Base-by-base conservation (phyloP, 1,140 invertebrate genomes). In the Calephelis nemesis region DNA sequence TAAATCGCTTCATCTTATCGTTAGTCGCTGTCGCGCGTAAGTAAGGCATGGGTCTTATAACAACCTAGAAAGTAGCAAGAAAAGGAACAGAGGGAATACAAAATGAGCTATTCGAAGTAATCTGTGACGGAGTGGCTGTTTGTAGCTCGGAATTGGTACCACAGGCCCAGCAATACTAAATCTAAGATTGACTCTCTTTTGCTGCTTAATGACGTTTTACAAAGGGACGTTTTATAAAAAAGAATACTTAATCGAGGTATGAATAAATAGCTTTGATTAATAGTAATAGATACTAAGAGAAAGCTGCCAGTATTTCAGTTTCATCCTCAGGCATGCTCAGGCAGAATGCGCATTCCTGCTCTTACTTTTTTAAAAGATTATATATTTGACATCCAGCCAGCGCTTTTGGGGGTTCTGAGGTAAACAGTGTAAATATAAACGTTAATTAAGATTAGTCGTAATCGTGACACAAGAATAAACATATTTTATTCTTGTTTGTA, bases 91-190 rank as follows among this genome's bases (percentile, higher is more conserved):
- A 86, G 73, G 70, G 85, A 88, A 88, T 88, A 83, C 81, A 80
- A 85, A 75, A 88, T 86, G 85, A 70, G 78, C 83, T 83, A 82
- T 85, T 80, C 77, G 73, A 70, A 74, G 78, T 84, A 83, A 84
- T 84, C 78, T 81, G 76, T 67, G 71, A 66, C 65, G 71, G 60
- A 66, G 67, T 19, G 60, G 62, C 10, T 68, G 71, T 73, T 73
- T 73, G 68, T 67, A 63, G 52, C 48, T 48, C 62, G 68, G 63
- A 67, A 63, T 64, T 52, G 50, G 47, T 47, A 19, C 50, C 64
- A 45, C 39, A 13, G 50, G 48, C 65, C 49, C 52, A 47, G 63
- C 64, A 54, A 60, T 65, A 65, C 48, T 63, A 47, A 30, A 49
- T 64, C 47, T 64, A 40, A 72, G 67, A 65, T 71, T 71, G 65